Evolutionary conservation across 2,113 vertebrate genomes (phyloP).

Genomic region (Bucco capensis): DNA sequence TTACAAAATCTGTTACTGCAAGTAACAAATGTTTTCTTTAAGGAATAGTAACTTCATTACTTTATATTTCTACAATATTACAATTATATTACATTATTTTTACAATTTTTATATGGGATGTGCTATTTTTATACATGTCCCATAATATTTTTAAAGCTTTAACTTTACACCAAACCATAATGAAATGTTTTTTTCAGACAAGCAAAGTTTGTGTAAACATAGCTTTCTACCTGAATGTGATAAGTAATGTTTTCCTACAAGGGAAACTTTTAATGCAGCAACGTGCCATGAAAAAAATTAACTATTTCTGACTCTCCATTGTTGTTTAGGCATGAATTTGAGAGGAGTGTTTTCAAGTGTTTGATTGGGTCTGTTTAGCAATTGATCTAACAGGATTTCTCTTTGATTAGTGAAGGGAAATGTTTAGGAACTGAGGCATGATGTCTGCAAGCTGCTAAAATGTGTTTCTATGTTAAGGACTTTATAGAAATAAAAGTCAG

Average conservation of each 20-base stretch:
- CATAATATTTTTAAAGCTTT: background rate
- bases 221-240: background rate
- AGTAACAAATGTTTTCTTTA: background rate
- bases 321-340: background rate
- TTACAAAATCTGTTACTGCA: background rate
- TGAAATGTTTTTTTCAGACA: background rate
- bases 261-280: background rate
- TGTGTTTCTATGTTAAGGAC: background rate
- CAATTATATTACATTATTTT: too few species aligned
- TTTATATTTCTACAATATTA: too few species aligned
- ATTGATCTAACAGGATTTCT: background rate
- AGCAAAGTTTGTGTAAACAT: background rate
- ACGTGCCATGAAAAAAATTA: background rate
- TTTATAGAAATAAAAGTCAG: background rate
- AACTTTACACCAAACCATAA: background rate
- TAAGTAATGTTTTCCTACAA: background rate
- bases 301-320: fast-evolving
- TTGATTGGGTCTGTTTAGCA: background rate
- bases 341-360: background rate
- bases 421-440: background rate
- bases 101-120: too few species aligned
- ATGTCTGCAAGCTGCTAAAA: background rate
- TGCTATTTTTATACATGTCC: too few species aligned
- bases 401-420: background rate
- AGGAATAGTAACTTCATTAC: background rate